phyloP scores from a whole-genome alignment of 2,888 invertebrate species.

The Carabus problematicus region DNA sequence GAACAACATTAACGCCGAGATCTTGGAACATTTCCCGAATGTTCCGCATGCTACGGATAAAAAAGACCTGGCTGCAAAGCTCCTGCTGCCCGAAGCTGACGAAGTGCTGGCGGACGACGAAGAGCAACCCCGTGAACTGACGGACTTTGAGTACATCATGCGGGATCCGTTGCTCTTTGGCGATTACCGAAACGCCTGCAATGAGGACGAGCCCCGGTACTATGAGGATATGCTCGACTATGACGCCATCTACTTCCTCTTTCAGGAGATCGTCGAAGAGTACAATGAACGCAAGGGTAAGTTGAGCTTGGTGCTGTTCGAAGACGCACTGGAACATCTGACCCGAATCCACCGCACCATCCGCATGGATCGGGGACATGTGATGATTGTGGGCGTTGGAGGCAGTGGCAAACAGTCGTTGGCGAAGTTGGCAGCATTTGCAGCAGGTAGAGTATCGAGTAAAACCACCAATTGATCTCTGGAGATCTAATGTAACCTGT shows the following conservation, averaged over 20 bases:
- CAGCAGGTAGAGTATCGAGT: constrained; percentile 68
- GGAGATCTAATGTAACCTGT: neutral
- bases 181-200: constrained; percentile 85
- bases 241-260: constrained; percentile 85
- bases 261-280: constrained; percentile 89
- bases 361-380: constrained; percentile 83
- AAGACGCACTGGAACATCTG: constrained; percentile 90
- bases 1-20: constrained; percentile 65
- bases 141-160: constrained; percentile 71
- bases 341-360: constrained; percentile 86
- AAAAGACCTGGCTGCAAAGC: constrained; percentile 53
- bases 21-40: constrained; percentile 67
- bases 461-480: neutral
- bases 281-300: constrained; percentile 79
- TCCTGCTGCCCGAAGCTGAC: constrained; percentile 43
- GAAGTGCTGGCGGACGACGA: constrained; percentile 51
- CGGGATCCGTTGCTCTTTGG: constrained; percentile 87
- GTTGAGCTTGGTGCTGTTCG: constrained; percentile 85
- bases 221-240: constrained; percentile 93
- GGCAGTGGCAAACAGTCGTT: constrained; percentile 89
- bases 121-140: constrained; percentile 51
- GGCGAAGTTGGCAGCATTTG: constrained; percentile 80
- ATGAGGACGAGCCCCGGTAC: constrained; percentile 78
- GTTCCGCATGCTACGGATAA: constrained; percentile 46
- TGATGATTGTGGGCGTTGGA: constrained; percentile 86